A percentile compares a stretch with the other conserved stretches of the same genome.
phyloP scores from a whole-genome alignment of 2,888 invertebrate genomes.

The Melanostoma mellinum region DNA sequence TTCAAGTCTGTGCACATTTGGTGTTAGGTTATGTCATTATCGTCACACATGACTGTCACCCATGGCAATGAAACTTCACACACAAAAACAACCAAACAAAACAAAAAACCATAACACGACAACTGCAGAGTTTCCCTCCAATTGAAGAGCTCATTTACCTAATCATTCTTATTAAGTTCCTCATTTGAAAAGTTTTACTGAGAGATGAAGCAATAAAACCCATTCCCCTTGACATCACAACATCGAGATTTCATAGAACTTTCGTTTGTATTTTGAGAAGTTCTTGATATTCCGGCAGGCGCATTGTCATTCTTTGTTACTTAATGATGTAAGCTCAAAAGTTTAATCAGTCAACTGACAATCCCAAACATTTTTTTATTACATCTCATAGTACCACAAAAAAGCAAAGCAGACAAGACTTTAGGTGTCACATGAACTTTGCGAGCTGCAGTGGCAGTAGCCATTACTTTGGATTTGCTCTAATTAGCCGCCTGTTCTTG shows the following conservation, averaged over 20 bases:
- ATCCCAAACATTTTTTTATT: not conserved
- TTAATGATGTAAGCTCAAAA: slow-evolving; percentile 23
- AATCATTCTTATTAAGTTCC: slow-evolving; percentile 59
- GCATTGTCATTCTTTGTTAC: slow-evolving; percentile 24
- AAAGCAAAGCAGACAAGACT: not conserved
- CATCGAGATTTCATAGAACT: not conserved
- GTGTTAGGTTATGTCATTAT: slow-evolving; percentile 68
- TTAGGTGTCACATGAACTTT: slow-evolving; percentile 62
- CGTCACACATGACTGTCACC: slow-evolving; percentile 72
- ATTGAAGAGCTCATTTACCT: slow-evolving; percentile 52
- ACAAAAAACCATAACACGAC: slow-evolving; percentile 14
- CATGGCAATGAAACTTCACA: slow-evolving; percentile 67
- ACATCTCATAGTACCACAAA: not conserved
- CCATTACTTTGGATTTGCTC: slow-evolving; percentile 64
- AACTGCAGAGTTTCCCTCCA: slow-evolving; percentile 57
- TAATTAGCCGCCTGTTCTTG: slow-evolving; percentile 47
- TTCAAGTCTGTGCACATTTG: slow-evolving; percentile 20
- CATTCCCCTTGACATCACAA: slow-evolving; percentile 52
- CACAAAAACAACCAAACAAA: slow-evolving; percentile 21
- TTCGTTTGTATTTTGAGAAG: slow-evolving; percentile 54
- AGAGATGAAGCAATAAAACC: slow-evolving; percentile 26
- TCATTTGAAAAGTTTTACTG: slow-evolving; percentile 60
- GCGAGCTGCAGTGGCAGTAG: slow-evolving; percentile 44
- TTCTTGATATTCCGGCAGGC: slow-evolving; percentile 31
- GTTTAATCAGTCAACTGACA: slow-evolving; percentile 27